phyloP scores from a whole-genome alignment of 2,888 invertebrate genomes.

The Dione juno region DNA sequence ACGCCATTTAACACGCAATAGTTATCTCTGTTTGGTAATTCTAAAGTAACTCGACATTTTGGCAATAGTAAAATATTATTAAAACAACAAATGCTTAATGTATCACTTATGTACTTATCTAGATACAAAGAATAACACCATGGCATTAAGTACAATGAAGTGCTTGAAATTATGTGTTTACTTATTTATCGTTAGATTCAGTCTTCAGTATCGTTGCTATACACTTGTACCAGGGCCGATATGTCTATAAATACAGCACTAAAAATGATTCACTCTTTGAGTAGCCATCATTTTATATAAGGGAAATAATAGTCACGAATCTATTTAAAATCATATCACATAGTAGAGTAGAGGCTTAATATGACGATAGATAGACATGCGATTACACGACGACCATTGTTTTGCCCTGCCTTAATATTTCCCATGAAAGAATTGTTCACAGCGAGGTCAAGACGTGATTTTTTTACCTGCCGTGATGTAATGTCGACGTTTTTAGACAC shows the following conservation, averaged over 20 bases:
- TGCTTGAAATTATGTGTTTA: neutral
- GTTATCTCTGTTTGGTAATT: too few relatives aligned
- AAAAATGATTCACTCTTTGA: neutral
- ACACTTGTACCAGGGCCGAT: neutral
- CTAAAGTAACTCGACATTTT: too few relatives aligned
- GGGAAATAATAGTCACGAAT: slow-evolving; percentile 6
- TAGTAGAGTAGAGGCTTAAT: slow-evolving; percentile 5
- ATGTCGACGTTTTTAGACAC: slow-evolving; percentile 57
- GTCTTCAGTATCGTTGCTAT: neutral
- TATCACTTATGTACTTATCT: too few relatives aligned
- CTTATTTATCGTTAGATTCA: neutral
- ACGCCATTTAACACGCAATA: too few relatives aligned
- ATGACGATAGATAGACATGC: slow-evolving; percentile 44
- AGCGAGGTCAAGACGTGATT: slow-evolving; percentile 72
- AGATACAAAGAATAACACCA: neutral
- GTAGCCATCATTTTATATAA: neutral
- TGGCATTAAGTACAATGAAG: neutral
- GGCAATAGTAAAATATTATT: too few relatives aligned
- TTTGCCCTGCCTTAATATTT: slow-evolving; percentile 65
- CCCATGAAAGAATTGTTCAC: slow-evolving; percentile 72
- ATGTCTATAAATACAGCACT: neutral
- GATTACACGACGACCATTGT: slow-evolving; percentile 58
- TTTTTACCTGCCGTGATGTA: slow-evolving; percentile 77
- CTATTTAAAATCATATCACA: slow-evolving; percentile 37
- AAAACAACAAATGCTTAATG: too few relatives aligned